These are phyloP conservation scores for Actenoides lindsayi DNA, from an alignment of 2,113 vertebrate species.

Conservation along the genomic window DNA sequence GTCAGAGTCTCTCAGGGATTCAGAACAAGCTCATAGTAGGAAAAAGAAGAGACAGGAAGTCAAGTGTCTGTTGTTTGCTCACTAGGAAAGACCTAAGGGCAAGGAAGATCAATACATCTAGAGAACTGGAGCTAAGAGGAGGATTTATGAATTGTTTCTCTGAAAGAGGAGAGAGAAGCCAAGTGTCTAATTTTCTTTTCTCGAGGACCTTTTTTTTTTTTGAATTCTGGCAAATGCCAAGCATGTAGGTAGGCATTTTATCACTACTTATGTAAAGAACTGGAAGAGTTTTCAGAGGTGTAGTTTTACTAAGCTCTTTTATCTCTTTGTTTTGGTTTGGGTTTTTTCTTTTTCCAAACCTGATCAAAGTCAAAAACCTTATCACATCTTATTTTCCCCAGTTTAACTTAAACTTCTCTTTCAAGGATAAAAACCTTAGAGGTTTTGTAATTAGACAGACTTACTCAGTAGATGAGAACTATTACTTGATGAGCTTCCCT, in stretches of 20 bases:
- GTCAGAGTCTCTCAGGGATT: not conserved
- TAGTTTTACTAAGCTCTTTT: not conserved
- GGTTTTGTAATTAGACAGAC: not conserved
- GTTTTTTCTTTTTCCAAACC: not conserved
- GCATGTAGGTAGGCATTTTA: not conserved
- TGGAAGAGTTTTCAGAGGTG: not conserved
- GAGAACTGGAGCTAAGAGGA: conserved; percentile 5
- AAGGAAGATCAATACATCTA: conserved; percentile 30
- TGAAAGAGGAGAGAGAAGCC: not conserved
- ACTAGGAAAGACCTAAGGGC: not conserved
- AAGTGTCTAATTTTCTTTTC: not conserved
- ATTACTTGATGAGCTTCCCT: not conserved
- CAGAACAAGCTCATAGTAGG: not conserved
- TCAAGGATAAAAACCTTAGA: not conserved
- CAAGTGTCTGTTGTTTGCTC: conserved; percentile 28
- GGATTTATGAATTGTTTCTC: conserved; percentile 48
- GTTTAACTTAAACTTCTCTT: not conserved
- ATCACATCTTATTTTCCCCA: not conserved
- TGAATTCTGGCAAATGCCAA: not conserved
- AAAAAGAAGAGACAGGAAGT: conserved; percentile 3
- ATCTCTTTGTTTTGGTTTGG: not conserved
- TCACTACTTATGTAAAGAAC: not conserved
- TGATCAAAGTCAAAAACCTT: not conserved
- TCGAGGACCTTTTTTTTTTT: not conserved
- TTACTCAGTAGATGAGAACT: not conserved